A percentile compares a stretch with the other conserved stretches of the same genome.
These are phyloP conservation scores for Pocillopora damicornis DNA, from an alignment of 64 coral and sea anemone species.

Conservation along the genomic window DNA sequence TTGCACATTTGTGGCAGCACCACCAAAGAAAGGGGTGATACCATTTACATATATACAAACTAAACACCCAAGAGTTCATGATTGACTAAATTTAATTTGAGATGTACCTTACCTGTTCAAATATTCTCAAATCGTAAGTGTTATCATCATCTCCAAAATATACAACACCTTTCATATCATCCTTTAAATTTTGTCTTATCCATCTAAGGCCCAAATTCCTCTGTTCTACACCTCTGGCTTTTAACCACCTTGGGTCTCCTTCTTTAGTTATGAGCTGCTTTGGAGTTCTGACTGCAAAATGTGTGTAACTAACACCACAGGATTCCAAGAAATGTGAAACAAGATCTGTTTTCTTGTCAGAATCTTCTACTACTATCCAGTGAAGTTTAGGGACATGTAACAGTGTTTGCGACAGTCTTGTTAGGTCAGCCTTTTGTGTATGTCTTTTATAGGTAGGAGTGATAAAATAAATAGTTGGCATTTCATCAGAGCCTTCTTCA, in stretches of 20 bases:
- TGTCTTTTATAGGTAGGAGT: slow-evolving; percentile 83
- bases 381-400: slow-evolving; percentile 81
- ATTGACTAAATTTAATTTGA: too few species aligned
- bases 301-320: slow-evolving; percentile 58
- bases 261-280: slow-evolving; percentile 47
- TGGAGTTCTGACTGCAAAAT: slow-evolving; percentile 66
- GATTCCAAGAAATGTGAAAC: slow-evolving; percentile 54
- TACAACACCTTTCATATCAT: slow-evolving; percentile 68
- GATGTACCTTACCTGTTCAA: slow-evolving; percentile 73
- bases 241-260: slow-evolving; percentile 71
- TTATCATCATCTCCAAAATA: slow-evolving; percentile 99
- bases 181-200: slow-evolving; percentile 64
- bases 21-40: not conserved
- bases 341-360: slow-evolving; percentile 61
- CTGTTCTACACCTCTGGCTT: slow-evolving; percentile 82
- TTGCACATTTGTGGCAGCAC: too few species aligned
- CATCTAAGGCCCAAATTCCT: slow-evolving; percentile 81
- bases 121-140: slow-evolving; percentile 91
- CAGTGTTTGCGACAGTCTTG: slow-evolving; percentile 86
- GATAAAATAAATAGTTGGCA: slow-evolving; percentile 78
- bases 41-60: not conserved
- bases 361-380: slow-evolving; percentile 96
- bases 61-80: too few species aligned
- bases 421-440: slow-evolving; percentile 94
- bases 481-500: not conserved